A percentile compares a stretch with the other conserved stretches of the same genome.
These are phyloP conservation scores for Benitochromis conjunctus DNA, from an alignment of 2,113 vertebrate genomes.

Conservation along the genomic window DNA sequence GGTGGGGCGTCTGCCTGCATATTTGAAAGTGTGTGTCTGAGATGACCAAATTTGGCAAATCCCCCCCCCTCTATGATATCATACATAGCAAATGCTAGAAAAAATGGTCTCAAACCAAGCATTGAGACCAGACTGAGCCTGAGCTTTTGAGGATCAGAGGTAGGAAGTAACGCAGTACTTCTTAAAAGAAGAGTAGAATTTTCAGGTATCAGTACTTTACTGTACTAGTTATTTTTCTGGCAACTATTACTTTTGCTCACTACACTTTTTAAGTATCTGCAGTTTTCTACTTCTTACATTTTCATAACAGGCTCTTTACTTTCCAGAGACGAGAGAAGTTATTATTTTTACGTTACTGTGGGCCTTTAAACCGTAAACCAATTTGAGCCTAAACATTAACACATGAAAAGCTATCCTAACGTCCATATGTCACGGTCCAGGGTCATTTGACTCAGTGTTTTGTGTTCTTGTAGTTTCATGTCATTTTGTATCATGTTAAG, in stretches of 20 bases:
- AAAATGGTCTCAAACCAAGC: not conserved
- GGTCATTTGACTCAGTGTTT: no score
- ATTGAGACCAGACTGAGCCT: not conserved
- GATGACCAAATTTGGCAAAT: not conserved
- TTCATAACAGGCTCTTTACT: accelerated
- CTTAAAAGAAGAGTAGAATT: not conserved
- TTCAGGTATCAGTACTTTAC: not conserved
- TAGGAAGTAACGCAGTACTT: not conserved
- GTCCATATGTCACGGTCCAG: no score
- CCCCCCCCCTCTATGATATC: accelerated
- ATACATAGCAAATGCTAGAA: not conserved
- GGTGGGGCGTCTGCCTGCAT: not conserved
- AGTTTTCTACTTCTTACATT: no score
- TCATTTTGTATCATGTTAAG: no score
- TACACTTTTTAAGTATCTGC: no score
- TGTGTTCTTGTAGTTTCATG: no score
- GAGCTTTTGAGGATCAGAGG: not conserved
- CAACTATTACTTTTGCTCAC: no score
- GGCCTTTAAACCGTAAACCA: accelerated
- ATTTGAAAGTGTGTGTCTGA: not conserved
- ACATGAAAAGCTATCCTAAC: not conserved
- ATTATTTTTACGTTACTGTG: not conserved
- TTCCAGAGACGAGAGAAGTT: not conserved
- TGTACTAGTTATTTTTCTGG: not conserved
- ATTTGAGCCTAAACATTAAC: not conserved